Evolutionary conservation across 2,888 invertebrate genomes (phyloP).

Genomic region (Aproaerema taeniolella): DNA sequence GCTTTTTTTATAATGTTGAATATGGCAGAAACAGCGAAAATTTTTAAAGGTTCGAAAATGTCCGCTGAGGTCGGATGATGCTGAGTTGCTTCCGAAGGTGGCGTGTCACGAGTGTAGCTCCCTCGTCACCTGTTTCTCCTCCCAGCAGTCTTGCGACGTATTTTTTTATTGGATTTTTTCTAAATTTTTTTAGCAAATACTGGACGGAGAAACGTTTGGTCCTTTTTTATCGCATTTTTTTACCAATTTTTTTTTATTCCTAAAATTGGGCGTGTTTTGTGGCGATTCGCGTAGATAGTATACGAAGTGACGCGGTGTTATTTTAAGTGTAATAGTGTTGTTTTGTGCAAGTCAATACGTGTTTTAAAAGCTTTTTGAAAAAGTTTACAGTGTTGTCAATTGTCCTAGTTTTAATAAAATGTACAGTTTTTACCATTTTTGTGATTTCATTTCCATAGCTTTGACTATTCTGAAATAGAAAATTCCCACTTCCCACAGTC

Average conservation of each 20-base stretch:
- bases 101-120: constrained; percentile 25
- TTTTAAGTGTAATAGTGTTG: constrained; percentile 64
- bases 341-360: constrained; percentile 37
- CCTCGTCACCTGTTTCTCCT: constrained; percentile 39
- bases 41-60: constrained; percentile 71
- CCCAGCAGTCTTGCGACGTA: constrained; percentile 49
- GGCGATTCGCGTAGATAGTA: constrained; percentile 33
- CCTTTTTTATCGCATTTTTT: constrained; percentile 19
- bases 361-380: constrained; percentile 45
- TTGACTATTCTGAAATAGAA: neutral
- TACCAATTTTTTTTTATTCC: constrained; percentile 14
- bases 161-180: constrained; percentile 30
- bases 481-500: neutral
- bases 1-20: constrained; percentile 59
- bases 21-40: constrained; percentile 68
- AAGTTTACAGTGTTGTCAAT: constrained; percentile 37
- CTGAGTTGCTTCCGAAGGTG: constrained; percentile 30
- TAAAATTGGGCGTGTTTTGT: constrained; percentile 30
- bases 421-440: constrained; percentile 7
- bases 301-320: constrained; percentile 36
- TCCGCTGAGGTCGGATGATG: constrained; percentile 58
- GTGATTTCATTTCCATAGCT: neutral
- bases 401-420: constrained; percentile 36
- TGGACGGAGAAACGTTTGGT: constrained; percentile 38
- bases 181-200: constrained; percentile 52